Evolutionary conservation across 2,797 vertebrate species (phyloP).

Genomic region (Tangara arthus): DNA sequence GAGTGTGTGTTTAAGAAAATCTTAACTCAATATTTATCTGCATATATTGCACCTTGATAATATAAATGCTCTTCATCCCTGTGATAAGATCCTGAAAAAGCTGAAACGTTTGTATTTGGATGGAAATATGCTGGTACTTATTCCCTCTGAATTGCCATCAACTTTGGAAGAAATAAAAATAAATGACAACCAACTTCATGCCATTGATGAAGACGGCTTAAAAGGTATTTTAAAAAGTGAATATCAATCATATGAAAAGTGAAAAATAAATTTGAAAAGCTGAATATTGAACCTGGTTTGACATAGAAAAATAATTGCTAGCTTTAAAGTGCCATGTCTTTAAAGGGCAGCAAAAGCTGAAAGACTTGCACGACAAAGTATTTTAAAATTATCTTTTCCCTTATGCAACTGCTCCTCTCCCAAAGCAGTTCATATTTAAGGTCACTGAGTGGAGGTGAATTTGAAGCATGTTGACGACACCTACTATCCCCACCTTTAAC

Average conservation of each 20-base stretch:
- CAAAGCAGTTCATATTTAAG: background rate
- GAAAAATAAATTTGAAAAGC: too few species aligned
- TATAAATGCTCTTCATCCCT: background rate
- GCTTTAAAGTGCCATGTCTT: background rate
- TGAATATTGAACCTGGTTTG: background rate
- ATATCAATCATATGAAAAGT: background rate
- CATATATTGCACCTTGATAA: background rate
- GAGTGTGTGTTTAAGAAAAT: background rate
- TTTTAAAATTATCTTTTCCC: background rate
- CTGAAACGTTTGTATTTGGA: slow-evolving; percentile 92
- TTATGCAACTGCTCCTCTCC: background rate
- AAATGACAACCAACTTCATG: slow-evolving; percentile 87
- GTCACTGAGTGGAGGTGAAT: background rate
- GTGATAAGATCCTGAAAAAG: slow-evolving; percentile 83
- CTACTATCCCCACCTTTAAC: background rate
- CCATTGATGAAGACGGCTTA: slow-evolving; percentile 81
- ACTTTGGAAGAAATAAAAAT: slow-evolving; percentile 93
- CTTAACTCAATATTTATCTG: background rate
- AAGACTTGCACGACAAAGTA: background rate
- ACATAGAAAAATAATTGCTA: background rate
- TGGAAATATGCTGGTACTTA: slow-evolving; percentile 83
- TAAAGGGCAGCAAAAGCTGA: background rate
- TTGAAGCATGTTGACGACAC: background rate
- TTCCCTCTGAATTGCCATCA: slow-evolving; percentile 85
- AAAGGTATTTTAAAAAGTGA: slow-evolving; percentile 76